Evolutionary conservation across 1,140 invertebrate species (phyloP), one percentile per base, ranked within the genome.

Genomic region (Lysiphlebus fabarum): DNA sequence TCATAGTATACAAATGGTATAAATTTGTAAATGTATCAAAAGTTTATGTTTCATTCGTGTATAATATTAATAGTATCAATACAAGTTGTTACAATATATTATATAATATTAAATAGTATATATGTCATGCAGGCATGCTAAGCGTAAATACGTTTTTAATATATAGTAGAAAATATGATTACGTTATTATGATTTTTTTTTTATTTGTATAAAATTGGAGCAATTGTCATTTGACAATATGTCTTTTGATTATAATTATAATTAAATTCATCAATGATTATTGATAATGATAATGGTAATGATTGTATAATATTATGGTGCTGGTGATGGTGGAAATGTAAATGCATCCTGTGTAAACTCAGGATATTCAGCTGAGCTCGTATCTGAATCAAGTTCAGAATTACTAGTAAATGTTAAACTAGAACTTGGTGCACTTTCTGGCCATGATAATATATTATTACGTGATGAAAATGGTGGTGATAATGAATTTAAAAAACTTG

Each of bases 371-470:
- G 17, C 17, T 0, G 74, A 75, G 43, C 76, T 79, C 0, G 75
- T 76, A 40, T 79, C 76, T 0, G 76, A 78, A 53, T 81, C 78
- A 0, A 79, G 50, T 37, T 78, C 78, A 0, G 77, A 75, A 40
- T 77, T 78, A 41, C 75, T 78, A 0, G 78, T 81, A n/a, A 80
- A 81, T 0, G 77, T 79, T 6, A 78, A 42, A 57, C 77, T 76
- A 4, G 76, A 79, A 48, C 75, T 78, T 0, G 77, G 75, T 0
- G 75, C 76, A 45, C 76, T 78, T 49, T 80, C 77, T 0, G 75
- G 75, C 77, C 78, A 79, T 8, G 76, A 75, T 1, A 76, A 57
- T 5, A 77, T 33, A 43, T 78, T 78, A 34, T 75, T 74, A 14
- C 72, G 67, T 17, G 77, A 76, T 0, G 74, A 76, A 14, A 79